phyloP scores from a whole-genome alignment of 2,888 invertebrate species.

The Xanthia togata region DNA sequence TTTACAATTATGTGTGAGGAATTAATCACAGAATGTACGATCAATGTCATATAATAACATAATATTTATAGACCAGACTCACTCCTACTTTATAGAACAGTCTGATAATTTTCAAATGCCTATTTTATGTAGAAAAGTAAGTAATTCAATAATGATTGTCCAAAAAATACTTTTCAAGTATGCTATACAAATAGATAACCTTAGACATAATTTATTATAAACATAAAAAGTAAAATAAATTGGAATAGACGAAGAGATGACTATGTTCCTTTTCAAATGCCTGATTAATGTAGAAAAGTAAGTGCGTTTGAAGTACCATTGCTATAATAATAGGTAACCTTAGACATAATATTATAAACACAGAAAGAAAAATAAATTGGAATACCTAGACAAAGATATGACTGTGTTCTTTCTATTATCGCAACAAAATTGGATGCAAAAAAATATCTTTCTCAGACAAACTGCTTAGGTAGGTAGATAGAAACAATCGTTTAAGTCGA shows the following conservation, averaged over 20 bases:
- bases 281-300: neutral
- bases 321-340: neutral
- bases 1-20: too few relatives aligned
- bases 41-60: too few relatives aligned
- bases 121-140: neutral
- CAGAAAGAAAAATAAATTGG: neutral
- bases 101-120: too few relatives aligned
- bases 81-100: too few relatives aligned
- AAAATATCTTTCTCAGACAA: conserved; percentile 9
- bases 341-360: neutral
- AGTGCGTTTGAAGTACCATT: neutral
- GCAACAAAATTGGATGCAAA: conserved; percentile 18
- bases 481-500: conserved; percentile 15
- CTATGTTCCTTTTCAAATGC: too few relatives aligned
- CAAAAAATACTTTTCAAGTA: neutral
- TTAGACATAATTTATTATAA: neutral
- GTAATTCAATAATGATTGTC: neutral
- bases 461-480: neutral
- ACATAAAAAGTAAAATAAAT: neutral
- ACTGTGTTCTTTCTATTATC: neutral
- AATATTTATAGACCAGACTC: too few relatives aligned
- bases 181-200: neutral
- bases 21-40: too few relatives aligned
- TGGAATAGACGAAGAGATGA: neutral
- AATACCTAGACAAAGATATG: neutral